Evolutionary conservation across 1,140 invertebrate genomes (phyloP), one percentile per base, ranked within the genome.

Genomic region (Tribolium madens): DNA sequence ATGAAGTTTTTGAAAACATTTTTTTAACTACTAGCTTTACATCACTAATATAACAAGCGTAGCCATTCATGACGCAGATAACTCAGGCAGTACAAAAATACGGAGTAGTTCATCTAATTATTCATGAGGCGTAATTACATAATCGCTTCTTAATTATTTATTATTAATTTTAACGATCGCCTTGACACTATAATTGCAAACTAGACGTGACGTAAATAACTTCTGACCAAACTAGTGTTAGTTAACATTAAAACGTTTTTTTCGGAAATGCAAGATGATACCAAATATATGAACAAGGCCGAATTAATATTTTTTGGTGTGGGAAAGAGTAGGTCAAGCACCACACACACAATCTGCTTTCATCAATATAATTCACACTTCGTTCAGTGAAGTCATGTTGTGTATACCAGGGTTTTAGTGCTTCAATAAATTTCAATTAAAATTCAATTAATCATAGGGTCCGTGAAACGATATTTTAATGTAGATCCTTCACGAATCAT

Each of bases 381-480:
- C 26, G 26, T 31, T 64, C 13, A 18, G 26, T 33, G 26, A 12
- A 64, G 10, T 5, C 21, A 26, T 26, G 21, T 26, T 26, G 21
- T 26, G n/a, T n/a, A n/a, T n/a, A 60, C 21, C 26, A 18, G 53
- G n/a, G 57, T 36, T 64, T 64, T 64, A 33, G 57, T 64, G 21
- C 26, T 12, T 17, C 46, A 31, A 72, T 52, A 36, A 52, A 52
- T 72, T 52, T 52, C 70, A 72, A 72, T 71, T 71, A 60, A 31
- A 36, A 71, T 71, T 71, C 69, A 48, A 71, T 72, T 72, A 64
- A 64, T 64, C 57, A 64, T 50, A 50, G 21, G 21, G 21, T 26
- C 21, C 21, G 21, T 26, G 21, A 26, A 26, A 26, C 21, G 21
- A 26, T 26, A 26, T 26, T 26, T 26, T 26, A 26, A 26, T 26